Base-by-base conservation (phyloP, 1,140 invertebrate species). In the Heliconius hewitsoni region DNA sequence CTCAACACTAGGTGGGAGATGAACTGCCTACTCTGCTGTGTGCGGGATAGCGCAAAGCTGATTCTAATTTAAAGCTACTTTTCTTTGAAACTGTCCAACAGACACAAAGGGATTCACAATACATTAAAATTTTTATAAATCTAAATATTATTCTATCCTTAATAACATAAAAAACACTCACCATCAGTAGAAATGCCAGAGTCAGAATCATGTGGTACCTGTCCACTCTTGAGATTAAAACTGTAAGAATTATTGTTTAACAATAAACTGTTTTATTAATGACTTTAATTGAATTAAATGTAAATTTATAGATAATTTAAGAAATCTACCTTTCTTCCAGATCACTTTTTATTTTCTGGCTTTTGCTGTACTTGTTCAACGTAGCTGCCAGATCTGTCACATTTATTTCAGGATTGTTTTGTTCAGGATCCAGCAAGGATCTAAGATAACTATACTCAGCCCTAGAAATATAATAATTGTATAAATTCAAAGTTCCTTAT, bases 151-250 rank as follows among this genome's bases (percentile, higher is more conserved):
- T 52, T 52, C 16, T 18, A 52, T 52, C 50, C 6, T 50, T 50
- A 18, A 8, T 57, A 2, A 57, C 18, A n/a, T 57, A 30, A 66
- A 66, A 30, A 30, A 72, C 3, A 80, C 83, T 91, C 84, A 93
- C 92, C 92, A 89, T 94, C 92, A 79, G 87, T 90, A 71, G 92
- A 94, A 82, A 94, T 94, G 42, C 92, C 92, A 1, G 91, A 94
- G 79, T 94, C 92, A 6, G 91, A 93, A 82, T 94, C 92, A 81
- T 90, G 89, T 60, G 91, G 91, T 30, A 84, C 85, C 76, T 86
- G 87, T 74, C 89, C 90, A 85, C 79, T 82, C 73, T 89, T 93
- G 71, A 93, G 81, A 85, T 92, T 94, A 71, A 92, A 92, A 87
- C 92, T 93, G 87, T 2, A 91, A 89, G 2, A 77, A 78, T 85